Percentiles rank a stretch among this genome's conserved stretches.
phyloP scores from a whole-genome alignment of 30 jellyfish, hydroid and myxozoan genomes.

The Morbakka virulenta region DNA sequence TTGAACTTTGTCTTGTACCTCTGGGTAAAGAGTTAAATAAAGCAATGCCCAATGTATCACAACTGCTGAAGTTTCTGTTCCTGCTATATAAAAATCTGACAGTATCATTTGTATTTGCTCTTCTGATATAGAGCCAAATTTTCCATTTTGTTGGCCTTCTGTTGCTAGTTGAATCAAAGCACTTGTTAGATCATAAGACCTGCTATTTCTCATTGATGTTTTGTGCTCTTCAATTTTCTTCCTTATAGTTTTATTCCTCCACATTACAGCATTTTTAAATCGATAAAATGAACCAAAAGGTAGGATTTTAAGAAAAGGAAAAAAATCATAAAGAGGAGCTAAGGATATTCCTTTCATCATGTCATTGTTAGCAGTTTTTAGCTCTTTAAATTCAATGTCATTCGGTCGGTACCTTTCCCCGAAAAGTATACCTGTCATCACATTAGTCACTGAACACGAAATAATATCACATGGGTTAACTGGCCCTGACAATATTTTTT shows the following conservation, averaged over 20 bases:
- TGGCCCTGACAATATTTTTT: background rate
- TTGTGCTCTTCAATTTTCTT: constrained; percentile 40
- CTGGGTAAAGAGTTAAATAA: constrained; percentile 20
- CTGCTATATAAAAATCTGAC: constrained; percentile 54
- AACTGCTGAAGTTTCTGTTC: constrained; percentile 38
- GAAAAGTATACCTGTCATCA: constrained; percentile 31
- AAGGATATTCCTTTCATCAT: constrained; percentile 11
- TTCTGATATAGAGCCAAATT: too few relatives aligned
- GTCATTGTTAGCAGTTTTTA: constrained; percentile 19
- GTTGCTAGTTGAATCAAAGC: background rate
- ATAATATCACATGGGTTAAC: constrained; percentile 8
- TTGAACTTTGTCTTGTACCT: constrained; percentile 15
- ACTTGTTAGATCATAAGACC: constrained; percentile 17
- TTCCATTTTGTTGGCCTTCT: too few relatives aligned
- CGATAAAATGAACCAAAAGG: constrained; percentile 12
- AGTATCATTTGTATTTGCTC: constrained; percentile 37
- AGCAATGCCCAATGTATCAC: constrained; percentile 38
- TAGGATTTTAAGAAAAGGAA: constrained; percentile 5
- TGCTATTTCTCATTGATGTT: constrained; percentile 1
- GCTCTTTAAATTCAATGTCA: constrained; percentile 39
- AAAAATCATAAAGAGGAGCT: constrained; percentile 14
- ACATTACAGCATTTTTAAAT: constrained; percentile 3
- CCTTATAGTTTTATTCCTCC: constrained; percentile 25
- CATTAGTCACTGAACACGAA: constrained; percentile 22
- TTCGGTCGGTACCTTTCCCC: constrained; percentile 31